Conservation (phyloP, 2,113 vertebrate species). For the Campylorhamphus procurvoides region DNA sequence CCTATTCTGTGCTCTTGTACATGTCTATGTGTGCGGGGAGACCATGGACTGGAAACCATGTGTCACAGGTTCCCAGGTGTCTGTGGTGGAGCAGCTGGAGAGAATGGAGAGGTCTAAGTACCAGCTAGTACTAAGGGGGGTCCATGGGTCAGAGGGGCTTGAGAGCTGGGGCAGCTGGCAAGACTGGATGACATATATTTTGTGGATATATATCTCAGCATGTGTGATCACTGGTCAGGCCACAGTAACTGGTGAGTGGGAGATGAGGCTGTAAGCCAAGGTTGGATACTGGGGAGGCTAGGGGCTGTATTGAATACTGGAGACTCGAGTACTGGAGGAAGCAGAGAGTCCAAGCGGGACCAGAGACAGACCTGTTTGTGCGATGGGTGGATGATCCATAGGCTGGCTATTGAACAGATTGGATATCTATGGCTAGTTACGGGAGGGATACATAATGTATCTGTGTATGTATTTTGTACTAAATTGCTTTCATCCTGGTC, state of each 20-base stretch:
- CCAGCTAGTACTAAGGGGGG: too few relatives aligned
- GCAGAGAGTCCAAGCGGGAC: background rate
- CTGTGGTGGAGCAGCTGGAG: background rate
- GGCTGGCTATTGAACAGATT: background rate
- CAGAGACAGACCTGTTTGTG: background rate
- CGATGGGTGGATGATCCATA: background rate
- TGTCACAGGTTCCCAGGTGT: too few relatives aligned
- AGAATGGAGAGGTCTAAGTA: background rate
- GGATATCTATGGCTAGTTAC: background rate
- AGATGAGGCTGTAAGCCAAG: background rate
- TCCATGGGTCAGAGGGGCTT: accelerated
- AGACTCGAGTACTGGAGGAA: background rate
- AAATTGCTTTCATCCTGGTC: background rate
- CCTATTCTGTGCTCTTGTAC: background rate
- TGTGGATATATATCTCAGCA: background rate
- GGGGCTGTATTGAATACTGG: background rate
- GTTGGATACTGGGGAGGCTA: background rate
- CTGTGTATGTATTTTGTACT: background rate
- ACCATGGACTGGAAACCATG: background rate
- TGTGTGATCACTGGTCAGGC: background rate
- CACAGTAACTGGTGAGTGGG: background rate
- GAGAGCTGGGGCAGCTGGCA: background rate
- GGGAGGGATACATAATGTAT: background rate
- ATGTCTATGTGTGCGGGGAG: accelerated
- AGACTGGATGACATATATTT: background rate